Evolutionary conservation across 2,888 invertebrate species (phyloP).

Genomic region (Drosophila histrio): DNA sequence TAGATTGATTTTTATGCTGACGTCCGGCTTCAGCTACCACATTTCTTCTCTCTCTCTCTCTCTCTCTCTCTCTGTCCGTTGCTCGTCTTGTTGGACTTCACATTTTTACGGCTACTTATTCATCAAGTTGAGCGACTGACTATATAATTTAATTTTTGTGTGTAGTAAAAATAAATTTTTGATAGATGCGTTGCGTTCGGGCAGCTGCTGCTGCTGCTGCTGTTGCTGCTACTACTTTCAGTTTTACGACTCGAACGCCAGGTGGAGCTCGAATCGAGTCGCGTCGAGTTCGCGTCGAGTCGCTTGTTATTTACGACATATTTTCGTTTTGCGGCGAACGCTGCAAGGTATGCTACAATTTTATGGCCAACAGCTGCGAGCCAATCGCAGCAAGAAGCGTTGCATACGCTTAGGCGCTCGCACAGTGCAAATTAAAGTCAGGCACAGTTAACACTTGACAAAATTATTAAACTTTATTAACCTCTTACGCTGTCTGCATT

Average conservation of each 20-base stretch:
- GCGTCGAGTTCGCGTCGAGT: neutral
- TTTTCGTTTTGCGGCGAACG: constrained; percentile 30
- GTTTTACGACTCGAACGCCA: constrained; percentile 48
- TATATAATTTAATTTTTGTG: constrained; percentile 76
- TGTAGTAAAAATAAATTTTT: constrained; percentile 75
- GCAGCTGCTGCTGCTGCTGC: constrained; percentile 35
- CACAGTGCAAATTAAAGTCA: constrained; percentile 51
- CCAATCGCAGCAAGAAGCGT: constrained; percentile 17
- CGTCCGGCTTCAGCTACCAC: constrained; percentile 41
- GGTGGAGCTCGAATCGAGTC: constrained; percentile 21
- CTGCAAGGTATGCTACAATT: constrained; percentile 27
- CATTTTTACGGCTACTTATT: constrained; percentile 72
- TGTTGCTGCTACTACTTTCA: too few relatives aligned
- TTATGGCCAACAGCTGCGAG: constrained; percentile 48
- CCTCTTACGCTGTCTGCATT: constrained; percentile 59
- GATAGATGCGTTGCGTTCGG: constrained; percentile 61
- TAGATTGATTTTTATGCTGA: constrained; percentile 74
- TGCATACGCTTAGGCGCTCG: constrained; percentile 48
- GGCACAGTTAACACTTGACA: constrained; percentile 61
- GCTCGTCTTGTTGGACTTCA: constrained; percentile 39
- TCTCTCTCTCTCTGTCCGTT: neutral
- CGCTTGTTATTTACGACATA: constrained; percentile 46
- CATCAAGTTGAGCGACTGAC: constrained; percentile 76
- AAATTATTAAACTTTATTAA: constrained; percentile 76
- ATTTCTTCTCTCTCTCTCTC: neutral